Evolutionary conservation across 92 coral and sea anemone species (phyloP).

Genomic region (Palythoa grandis): DNA sequence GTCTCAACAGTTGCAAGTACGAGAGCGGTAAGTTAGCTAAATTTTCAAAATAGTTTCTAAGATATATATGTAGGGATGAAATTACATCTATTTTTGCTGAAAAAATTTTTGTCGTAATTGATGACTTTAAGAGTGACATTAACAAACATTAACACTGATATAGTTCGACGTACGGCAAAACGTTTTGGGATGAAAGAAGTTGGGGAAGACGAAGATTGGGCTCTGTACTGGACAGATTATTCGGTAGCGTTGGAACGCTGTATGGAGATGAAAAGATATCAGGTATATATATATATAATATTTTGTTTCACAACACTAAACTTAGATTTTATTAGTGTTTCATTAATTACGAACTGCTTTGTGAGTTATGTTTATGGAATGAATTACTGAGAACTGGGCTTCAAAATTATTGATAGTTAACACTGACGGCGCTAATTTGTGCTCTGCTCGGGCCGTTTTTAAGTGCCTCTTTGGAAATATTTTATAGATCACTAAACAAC

Average conservation of each 20-base stretch:
- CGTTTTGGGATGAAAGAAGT: conserved; percentile 98
- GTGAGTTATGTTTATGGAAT: too few relatives aligned
- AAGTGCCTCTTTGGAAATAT: too few relatives aligned
- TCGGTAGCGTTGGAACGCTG: conserved; percentile 96
- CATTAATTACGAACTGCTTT: too few relatives aligned
- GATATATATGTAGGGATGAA: background rate
- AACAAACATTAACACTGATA: background rate
- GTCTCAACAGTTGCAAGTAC: conserved; percentile 93
- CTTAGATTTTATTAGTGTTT: background rate
- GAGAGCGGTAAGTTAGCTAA: conserved; percentile 85
- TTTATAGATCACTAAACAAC: too few relatives aligned
- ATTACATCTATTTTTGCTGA: background rate
- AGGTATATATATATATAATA: conserved; percentile 51
- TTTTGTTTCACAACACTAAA: background rate
- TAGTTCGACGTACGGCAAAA: conserved; percentile 93
- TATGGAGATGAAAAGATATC: conserved; percentile 98
- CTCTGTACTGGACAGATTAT: conserved; percentile 93
- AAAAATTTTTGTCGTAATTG: background rate
- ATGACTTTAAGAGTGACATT: background rate
- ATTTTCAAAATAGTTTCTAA: background rate
- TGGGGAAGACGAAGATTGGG: conserved; percentile 99
- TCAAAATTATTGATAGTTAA: too few relatives aligned
- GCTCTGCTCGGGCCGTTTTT: too few relatives aligned
- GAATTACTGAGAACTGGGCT: too few relatives aligned
- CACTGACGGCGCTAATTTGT: too few relatives aligned